These are phyloP conservation scores for Drosophila parthenogenetica DNA, from an alignment of 2,888 invertebrate genomes.

Conservation along the genomic window DNA sequence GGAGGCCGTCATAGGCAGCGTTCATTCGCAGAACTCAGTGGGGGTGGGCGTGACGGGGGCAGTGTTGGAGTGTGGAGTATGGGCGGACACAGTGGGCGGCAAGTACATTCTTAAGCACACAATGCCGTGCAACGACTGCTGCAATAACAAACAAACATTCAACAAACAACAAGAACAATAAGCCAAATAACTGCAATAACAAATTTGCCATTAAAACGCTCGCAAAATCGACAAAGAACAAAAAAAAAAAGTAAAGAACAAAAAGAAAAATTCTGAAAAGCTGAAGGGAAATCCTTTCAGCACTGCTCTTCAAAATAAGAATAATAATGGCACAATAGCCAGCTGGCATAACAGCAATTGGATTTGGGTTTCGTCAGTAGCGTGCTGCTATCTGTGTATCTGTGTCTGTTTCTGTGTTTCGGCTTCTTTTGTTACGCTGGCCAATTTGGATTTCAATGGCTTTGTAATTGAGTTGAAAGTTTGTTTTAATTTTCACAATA, in stretches of 20 bases:
- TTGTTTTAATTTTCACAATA: conserved; percentile 48
- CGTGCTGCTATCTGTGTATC: neutral
- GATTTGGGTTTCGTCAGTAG: conserved; percentile 8
- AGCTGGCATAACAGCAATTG: conserved; percentile 16
- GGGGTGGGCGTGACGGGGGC: neutral
- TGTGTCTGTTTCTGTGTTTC: neutral
- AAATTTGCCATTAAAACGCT: conserved; percentile 47
- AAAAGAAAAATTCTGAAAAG: neutral
- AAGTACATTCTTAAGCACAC: conserved; percentile 56
- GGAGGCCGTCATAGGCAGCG: conserved; percentile 3
- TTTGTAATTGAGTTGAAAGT: conserved; percentile 69
- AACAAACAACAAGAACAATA: conserved; percentile 33
- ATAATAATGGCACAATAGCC: conserved; percentile 51
- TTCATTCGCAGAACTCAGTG: neutral
- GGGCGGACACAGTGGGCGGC: conserved; percentile 3
- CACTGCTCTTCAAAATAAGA: conserved; percentile 37
- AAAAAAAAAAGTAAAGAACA: conserved; percentile 3
- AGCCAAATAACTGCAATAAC: conserved; percentile 25
- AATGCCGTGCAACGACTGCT: conserved; percentile 64
- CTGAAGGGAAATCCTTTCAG: neutral
- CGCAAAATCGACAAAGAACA: conserved; percentile 20
- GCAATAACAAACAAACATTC: conserved; percentile 10
- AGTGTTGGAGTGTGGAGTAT: neutral
- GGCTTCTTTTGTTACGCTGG: conserved; percentile 32
- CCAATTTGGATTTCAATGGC: conserved; percentile 64